Percentiles rank a stretch among this genome's conserved stretches.
Evolutionary conservation across 2,113 vertebrate genomes (phyloP).

Genomic region (Phylloscopus trochiloides): DNA sequence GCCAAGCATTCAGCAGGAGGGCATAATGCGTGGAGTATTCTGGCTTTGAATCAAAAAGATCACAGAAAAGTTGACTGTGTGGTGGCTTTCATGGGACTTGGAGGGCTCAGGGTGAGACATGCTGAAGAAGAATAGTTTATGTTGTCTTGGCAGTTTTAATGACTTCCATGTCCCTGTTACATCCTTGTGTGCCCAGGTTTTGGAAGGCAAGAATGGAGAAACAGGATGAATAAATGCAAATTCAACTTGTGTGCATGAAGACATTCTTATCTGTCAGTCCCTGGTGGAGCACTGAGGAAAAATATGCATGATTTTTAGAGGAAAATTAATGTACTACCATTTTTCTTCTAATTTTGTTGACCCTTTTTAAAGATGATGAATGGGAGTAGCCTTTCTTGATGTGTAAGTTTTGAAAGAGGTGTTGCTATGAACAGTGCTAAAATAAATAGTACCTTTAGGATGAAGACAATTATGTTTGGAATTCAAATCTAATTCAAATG

Average conservation of each 20-base stretch:
- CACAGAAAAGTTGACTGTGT: neutral
- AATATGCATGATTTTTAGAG: neutral
- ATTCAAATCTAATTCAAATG: neutral
- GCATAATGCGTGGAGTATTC: neutral
- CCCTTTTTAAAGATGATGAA: neutral
- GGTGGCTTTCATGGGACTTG: neutral
- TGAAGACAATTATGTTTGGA: neutral
- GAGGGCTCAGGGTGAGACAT: neutral
- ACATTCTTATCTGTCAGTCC: neutral
- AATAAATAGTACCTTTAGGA: neutral
- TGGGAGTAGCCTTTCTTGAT: neutral
- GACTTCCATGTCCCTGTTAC: neutral
- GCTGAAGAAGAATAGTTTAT: neutral
- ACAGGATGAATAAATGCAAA: neutral
- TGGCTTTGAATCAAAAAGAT: constrained; percentile 15
- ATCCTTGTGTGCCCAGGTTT: neutral
- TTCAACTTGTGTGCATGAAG: neutral
- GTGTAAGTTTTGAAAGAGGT: neutral
- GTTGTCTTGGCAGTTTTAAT: neutral
- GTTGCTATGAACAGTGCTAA: neutral
- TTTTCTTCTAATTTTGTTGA: neutral
- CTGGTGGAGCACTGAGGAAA: neutral
- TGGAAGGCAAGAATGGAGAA: neutral
- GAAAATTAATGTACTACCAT: neutral
- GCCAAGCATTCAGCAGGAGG: neutral